These are phyloP conservation scores for Benthosema pterotum DNA, from an alignment of 2,797 vertebrate genomes.

Conservation along the genomic window DNA sequence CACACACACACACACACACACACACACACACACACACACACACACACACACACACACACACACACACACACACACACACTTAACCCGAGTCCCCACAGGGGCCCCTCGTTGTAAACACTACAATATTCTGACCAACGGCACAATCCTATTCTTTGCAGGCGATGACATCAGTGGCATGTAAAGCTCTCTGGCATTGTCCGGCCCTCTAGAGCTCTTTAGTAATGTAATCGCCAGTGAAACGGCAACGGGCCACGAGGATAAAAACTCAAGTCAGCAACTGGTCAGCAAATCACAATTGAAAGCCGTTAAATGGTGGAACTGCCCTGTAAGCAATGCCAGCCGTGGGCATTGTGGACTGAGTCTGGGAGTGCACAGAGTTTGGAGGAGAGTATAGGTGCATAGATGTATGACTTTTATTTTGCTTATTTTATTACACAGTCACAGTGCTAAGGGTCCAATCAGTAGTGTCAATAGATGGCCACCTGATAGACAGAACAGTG, in stretches of 20 bases:
- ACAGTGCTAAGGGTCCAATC: neutral
- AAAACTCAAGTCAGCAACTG: constrained; percentile 88
- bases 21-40: neutral
- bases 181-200: constrained; percentile 78
- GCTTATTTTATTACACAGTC: neutral
- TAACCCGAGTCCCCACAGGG: constrained; percentile 15
- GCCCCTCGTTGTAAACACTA: constrained; percentile 73
- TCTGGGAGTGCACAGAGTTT: constrained; percentile 23
- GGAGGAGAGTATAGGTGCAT: neutral
- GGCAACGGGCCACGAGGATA: constrained; percentile 63
- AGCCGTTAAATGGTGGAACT: constrained; percentile 72
- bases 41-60: constrained; percentile 2
- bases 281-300: constrained; percentile 87
- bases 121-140: constrained; percentile 56
- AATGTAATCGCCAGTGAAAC: constrained; percentile 71
- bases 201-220: constrained; percentile 64
- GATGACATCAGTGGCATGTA: constrained; percentile 74
- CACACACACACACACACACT: constrained; percentile 20
- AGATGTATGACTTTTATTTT: neutral
- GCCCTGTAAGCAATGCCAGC: constrained; percentile 73
- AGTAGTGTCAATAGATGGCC: too few species aligned
- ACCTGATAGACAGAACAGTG: too few species aligned
- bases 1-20: constrained; percentile 3
- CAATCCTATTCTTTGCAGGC: constrained; percentile 65
- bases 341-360: constrained; percentile 44